Percentiles rank a stretch among this genome's conserved stretches.
Evolutionary conservation across 2,888 invertebrate genomes (phyloP).

Genomic region (Microplitis manilae): DNA sequence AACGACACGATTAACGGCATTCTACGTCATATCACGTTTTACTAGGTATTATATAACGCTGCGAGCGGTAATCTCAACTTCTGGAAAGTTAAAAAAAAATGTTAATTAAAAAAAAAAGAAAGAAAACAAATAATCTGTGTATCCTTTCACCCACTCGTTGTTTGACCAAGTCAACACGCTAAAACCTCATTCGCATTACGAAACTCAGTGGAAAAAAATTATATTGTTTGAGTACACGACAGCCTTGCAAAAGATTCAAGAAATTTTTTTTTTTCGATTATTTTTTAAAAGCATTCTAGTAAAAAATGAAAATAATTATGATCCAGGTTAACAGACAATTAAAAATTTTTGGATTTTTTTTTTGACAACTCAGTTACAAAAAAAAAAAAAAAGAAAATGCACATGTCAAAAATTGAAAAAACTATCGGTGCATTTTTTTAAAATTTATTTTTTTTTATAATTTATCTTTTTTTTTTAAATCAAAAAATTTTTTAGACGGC

Average conservation of each 20-base stretch:
- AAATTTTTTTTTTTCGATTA: conserved; percentile 5
- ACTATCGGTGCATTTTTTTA: too few relatives aligned
- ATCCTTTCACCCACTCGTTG: conserved; percentile 20
- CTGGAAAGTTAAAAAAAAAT: conserved; percentile 26
- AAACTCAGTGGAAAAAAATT: conserved; percentile 18
- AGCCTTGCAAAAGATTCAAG: conserved; percentile 23
- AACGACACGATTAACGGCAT: conserved; percentile 34
- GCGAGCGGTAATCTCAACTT: conserved; percentile 31
- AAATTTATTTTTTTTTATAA: too few relatives aligned
- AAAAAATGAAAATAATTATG: too few relatives aligned
- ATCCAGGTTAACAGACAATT: too few relatives aligned
- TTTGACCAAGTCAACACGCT: conserved; percentile 46
- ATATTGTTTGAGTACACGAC: conserved; percentile 36
- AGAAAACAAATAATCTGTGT: conserved; percentile 22
- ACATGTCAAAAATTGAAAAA: too few relatives aligned
- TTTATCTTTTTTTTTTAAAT: too few relatives aligned
- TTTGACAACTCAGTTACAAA: too few relatives aligned
- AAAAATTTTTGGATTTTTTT: neutral
- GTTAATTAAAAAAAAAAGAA: conserved; percentile 29
- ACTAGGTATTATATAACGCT: neutral
- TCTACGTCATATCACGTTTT: neutral
- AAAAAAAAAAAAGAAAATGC: too few relatives aligned
- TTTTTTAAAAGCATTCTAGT: neutral
- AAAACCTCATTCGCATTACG: conserved; percentile 48
- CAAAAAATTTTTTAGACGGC: too few relatives aligned